phyloP scores from a whole-genome alignment of 2,888 invertebrate species.

The Napeogenes sylphis region DNA sequence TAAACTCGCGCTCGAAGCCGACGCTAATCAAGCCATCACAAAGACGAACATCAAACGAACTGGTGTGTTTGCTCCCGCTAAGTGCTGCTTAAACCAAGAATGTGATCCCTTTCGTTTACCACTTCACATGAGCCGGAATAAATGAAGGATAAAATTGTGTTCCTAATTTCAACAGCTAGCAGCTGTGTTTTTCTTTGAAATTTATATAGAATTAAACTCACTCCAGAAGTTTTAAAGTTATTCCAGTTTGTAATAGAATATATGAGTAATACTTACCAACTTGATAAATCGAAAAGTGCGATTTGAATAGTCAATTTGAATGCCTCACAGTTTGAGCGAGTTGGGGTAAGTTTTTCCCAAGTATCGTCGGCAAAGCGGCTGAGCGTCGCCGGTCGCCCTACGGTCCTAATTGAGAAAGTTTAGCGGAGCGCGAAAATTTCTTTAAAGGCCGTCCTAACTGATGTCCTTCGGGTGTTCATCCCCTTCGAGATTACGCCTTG shows the following conservation, averaged over 20 bases:
- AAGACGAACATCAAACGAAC: constrained; percentile 18
- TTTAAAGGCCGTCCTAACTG: constrained; percentile 33
- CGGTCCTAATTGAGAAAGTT: constrained; percentile 39
- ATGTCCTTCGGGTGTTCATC: constrained; percentile 31
- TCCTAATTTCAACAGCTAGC: not conserved
- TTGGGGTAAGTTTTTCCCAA: constrained; percentile 24
- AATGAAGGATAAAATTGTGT: constrained; percentile 7
- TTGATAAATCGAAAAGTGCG: constrained; percentile 20
- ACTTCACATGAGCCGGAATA: constrained; percentile 10
- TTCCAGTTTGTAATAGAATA: constrained; percentile 16
- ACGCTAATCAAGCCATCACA: constrained; percentile 23
- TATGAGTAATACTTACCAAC: constrained; percentile 17
- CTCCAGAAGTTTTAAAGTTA: not conserved
- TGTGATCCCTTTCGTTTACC: constrained; percentile 8
- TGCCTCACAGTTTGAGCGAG: constrained; percentile 24
- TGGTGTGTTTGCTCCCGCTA: constrained; percentile 17
- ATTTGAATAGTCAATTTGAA: constrained; percentile 29
- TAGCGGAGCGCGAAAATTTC: constrained; percentile 35
- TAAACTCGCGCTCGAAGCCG: constrained; percentile 15
- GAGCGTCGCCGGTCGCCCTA: constrained; percentile 18
- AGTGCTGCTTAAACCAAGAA: constrained; percentile 8
- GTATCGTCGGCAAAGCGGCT: constrained; percentile 19
- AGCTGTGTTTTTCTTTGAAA: not conserved
- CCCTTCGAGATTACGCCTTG: constrained; percentile 28
- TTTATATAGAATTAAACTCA: too few species aligned